Percentiles rank a stretch among this genome's conserved stretches.
Evolutionary conservation across 2,888 invertebrate species (phyloP).

Genomic region (Nematopogon swammerdamellus): DNA sequence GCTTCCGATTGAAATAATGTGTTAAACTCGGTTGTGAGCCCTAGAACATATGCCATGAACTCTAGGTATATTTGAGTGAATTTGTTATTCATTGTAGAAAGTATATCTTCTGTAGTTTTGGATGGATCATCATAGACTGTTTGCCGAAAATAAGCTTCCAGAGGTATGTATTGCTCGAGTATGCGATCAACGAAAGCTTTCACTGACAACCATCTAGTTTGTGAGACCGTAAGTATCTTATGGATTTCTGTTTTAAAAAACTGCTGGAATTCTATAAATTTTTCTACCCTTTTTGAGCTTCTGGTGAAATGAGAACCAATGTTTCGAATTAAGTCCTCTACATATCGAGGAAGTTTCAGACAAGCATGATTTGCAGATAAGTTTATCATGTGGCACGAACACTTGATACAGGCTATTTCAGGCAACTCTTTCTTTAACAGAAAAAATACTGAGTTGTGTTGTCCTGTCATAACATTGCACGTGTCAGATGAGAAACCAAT

Average conservation of each 20-base stretch:
- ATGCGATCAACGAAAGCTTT: slow-evolving; percentile 21
- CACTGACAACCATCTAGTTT: slow-evolving; percentile 21
- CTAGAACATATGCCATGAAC: slow-evolving; percentile 16
- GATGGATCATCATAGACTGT: slow-evolving; percentile 16
- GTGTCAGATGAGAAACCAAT: slow-evolving; percentile 19
- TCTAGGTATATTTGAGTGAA: slow-evolving; percentile 17
- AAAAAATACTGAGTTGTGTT: slow-evolving; percentile 10
- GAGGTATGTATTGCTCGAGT: slow-evolving; percentile 20
- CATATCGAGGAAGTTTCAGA: slow-evolving; percentile 17
- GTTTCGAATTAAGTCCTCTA: slow-evolving; percentile 11
- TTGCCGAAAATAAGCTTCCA: slow-evolving; percentile 17
- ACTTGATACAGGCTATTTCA: slow-evolving; percentile 19
- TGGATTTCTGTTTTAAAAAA: slow-evolving; percentile 21
- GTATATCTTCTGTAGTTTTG: slow-evolving; percentile 11
- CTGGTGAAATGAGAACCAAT: slow-evolving; percentile 12
- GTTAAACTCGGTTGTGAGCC: slow-evolving; percentile 15
- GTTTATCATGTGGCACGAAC: slow-evolving; percentile 22
- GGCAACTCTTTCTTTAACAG: slow-evolving; percentile 11
- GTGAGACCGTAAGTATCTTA: slow-evolving; percentile 14
- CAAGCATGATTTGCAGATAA: slow-evolving; percentile 21
- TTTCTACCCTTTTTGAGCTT: slow-evolving; percentile 10
- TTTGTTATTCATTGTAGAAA: slow-evolving; percentile 13
- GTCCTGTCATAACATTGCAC: slow-evolving; percentile 18
- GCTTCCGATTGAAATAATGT: slow-evolving; percentile 14
- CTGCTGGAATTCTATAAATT: slow-evolving; percentile 19